Conservation (phyloP, 2,797 vertebrate species). For the Sciurus carolinensis region DNA sequence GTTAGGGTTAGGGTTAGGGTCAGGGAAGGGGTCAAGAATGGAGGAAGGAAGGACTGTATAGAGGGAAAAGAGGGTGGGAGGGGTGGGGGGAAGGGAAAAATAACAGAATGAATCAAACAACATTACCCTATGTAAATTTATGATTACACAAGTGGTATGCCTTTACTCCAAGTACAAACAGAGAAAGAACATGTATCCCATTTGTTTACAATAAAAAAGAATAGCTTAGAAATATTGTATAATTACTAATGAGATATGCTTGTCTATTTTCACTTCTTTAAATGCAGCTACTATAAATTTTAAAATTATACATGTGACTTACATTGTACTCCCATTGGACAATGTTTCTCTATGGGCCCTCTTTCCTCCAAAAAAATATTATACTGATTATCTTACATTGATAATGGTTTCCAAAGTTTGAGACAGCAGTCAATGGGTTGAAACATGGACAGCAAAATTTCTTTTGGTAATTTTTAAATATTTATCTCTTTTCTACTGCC, state of each 20-base stretch:
- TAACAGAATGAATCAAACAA: no score
- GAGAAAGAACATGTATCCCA: no score
- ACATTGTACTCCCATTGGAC: background rate
- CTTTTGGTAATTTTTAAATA: constrained; percentile 18
- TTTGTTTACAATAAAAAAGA: no score
- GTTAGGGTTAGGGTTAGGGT: no score
- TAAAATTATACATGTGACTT: constrained; percentile 16
- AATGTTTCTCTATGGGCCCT: background rate
- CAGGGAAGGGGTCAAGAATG: no score
- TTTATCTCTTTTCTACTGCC: background rate
- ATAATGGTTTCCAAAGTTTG: constrained; percentile 28
- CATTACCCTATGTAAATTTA: no score
- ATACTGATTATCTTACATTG: background rate
- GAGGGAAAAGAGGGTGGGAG: no score
- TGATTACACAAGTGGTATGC: no score
- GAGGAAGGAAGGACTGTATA: no score
- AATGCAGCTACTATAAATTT: background rate
- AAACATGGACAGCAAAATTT: constrained; percentile 22
- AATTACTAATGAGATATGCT: background rate
- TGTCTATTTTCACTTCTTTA: constrained; percentile 8
- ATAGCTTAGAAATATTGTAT: background rate
- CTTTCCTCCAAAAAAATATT: background rate
- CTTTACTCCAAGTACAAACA: no score
- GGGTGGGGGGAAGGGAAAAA: no score
- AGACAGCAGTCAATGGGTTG: background rate